Evolutionary conservation across 2,113 vertebrate genomes (phyloP), one percentile per base, ranked within the genome.

Genomic region (Azemiops feae): DNA sequence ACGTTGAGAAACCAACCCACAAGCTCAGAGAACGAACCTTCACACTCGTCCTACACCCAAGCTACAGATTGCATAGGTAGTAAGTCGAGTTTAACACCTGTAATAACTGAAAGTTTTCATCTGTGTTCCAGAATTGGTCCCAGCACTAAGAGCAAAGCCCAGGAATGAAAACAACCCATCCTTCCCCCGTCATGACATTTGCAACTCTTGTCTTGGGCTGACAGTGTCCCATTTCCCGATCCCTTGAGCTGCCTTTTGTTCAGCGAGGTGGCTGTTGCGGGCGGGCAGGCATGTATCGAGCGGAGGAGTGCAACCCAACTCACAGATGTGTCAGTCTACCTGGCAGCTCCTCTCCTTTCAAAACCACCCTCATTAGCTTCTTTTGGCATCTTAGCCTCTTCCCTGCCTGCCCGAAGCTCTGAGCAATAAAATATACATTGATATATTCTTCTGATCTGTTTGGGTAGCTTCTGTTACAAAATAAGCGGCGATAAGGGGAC

Each of bases 361-460:
- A 94, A 97, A 94, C 93, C 91, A 64, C 91, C 85, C 0, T 0
- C 1, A 0, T 74, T 87, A 74, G 93, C 91, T 74, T 64, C 93
- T 0, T 50, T 86, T 90, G 90, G 39, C 94, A 92, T 55, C 94
- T 0, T 0, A 88, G 92, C 91, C 90, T 25, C 47, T 47, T 93
- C n/a, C 2, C 89, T n/a, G 54, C 43, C 89, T 95, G 88, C 14
- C 53, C 88, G 92, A 85, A 93, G 94, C 0, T 0, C 89, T 94
- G 94, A 96, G 93, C 93, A 89, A 90, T 69, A 91, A 94, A 74
- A 96, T 95, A 96, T 64, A 92, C 91, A 89, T 95, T 92, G 94
- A 94, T 9, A 96, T 95, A 95, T 95, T 95, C 54, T 4, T 86
- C 54, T 60, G 11, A 89, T 27, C 11, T 55, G 5, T 25, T 12